These are phyloP conservation scores for Ylistrum balloti DNA, from an alignment of 1,140 invertebrate genomes.

Conservation along the genomic window DNA sequence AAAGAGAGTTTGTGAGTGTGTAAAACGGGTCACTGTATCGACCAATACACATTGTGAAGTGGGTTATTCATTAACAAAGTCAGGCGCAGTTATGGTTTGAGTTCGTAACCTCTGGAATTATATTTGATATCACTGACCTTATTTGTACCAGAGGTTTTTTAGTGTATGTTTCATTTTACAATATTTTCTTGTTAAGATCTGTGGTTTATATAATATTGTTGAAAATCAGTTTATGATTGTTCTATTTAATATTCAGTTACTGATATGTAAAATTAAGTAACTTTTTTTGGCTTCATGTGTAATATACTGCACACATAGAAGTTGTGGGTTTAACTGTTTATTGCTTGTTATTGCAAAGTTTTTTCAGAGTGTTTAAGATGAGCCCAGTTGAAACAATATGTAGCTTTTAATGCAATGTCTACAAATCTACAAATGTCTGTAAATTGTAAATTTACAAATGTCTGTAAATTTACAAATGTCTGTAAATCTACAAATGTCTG, in stretches of 20 bases:
- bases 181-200: background rate
- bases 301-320: too few species aligned
- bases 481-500: too few species aligned
- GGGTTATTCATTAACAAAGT: background rate
- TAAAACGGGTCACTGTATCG: conserved; percentile 20
- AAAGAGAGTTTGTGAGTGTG: background rate
- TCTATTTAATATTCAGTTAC: background rate
- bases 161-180: background rate
- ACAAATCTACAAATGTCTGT: too few species aligned
- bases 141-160: background rate
- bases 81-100: background rate
- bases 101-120: background rate
- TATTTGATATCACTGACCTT: background rate
- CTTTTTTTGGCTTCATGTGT: too few species aligned
- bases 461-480: too few species aligned
- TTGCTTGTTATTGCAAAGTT: too few species aligned
- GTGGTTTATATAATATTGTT: background rate
- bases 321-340: too few species aligned
- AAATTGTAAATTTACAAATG: too few species aligned
- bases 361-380: too few species aligned
- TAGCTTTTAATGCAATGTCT: too few species aligned
- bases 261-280: too few species aligned
- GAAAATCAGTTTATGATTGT: background rate
- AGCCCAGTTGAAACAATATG: too few species aligned
- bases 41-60: background rate